A percentile compares a stretch with the other conserved stretches of the same genome.
Conservation (phyloP, 1,140 invertebrate genomes). For the Choristoneura fumiferana region DNA sequence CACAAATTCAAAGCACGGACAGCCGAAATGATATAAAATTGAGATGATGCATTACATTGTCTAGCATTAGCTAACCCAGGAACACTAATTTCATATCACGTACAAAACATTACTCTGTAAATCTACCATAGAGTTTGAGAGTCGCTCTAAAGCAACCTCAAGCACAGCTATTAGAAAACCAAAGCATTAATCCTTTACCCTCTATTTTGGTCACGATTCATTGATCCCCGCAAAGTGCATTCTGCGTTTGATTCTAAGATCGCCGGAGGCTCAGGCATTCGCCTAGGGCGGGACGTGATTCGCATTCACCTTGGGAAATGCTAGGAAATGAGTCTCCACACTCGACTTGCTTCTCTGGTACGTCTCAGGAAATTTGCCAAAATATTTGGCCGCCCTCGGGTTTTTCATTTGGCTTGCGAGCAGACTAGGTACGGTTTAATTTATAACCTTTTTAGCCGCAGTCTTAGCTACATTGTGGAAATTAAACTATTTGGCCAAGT, state of each 20-base stretch:
- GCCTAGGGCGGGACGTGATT: constrained; percentile 37
- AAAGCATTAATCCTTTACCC: neutral
- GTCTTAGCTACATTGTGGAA: too few relatives aligned
- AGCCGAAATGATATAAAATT: too few relatives aligned
- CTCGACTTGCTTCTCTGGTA: constrained; percentile 23
- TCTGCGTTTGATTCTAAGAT: constrained; percentile 24
- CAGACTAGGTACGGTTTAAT: neutral
- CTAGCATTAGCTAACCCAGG: too few relatives aligned
- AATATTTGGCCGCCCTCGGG: constrained; percentile 33
- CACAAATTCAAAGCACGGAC: too few relatives aligned
- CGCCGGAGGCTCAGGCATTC: constrained; percentile 29
- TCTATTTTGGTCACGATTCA: constrained; percentile 9
- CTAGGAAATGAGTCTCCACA: constrained; percentile 30
- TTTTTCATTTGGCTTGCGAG: constrained; percentile 30
- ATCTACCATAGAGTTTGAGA: too few relatives aligned
- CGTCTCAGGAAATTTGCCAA: constrained; percentile 37
- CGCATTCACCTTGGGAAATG: constrained; percentile 38
- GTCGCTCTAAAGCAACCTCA: too few relatives aligned
- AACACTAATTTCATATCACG: too few relatives aligned
- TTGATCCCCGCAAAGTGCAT: constrained; percentile 16
- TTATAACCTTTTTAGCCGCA: neutral
- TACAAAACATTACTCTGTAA: too few relatives aligned
- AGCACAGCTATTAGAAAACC: too few relatives aligned
- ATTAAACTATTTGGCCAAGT: too few relatives aligned
- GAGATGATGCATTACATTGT: too few relatives aligned